Evolutionary conservation across 2,888 invertebrate species (phyloP), one percentile per base, ranked within the genome.

Genomic region (Hartigia nigra): DNA sequence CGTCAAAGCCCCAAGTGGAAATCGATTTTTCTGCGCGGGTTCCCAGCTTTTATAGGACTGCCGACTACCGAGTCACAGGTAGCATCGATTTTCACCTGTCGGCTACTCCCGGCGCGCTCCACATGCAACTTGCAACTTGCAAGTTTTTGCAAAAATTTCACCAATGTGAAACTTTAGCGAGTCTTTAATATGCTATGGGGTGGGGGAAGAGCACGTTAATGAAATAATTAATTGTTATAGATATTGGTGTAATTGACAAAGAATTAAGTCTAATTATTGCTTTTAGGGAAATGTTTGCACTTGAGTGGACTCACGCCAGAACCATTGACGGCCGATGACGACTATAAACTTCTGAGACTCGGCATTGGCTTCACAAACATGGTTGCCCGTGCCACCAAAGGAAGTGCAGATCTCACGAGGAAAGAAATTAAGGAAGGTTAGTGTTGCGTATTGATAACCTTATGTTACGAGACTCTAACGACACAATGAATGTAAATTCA

Each of bases 311-410:
- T 99, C 79, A 98, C 98, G 31, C 95, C 97, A 80, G 98, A 98
- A 90, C 98, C 98, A 91, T 96, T 99, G 96, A 98, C 96, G 87
- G 98, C 98, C 3, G 98, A 98, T 89, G 98, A 99, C 92, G 99
- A 99, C 92, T 97, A 96, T 91, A 97, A 97, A 93, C 93, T 99
- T 80, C 92, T 98, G 77, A 97, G 98, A 92, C 96, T 96, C 91
- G 98, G 99, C 81, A 98, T 99, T 90, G 99, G 99, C 5, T 98
- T 99, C 92, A 99, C 99, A 86, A 99, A 99, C 93, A 98, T 99
- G 96, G 98, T 99, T 83, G 95, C 96, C 84, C 95, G 99, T 82
- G 98, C 99, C 78, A 98, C 98, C 1, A 97, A 98, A 92, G 98
- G 98, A 85, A 98, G 98, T 88, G 97, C 98, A 2, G 99, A 99